phyloP scores from a whole-genome alignment of 2,797 vertebrate species.

The Sebastes nivosus region DNA sequence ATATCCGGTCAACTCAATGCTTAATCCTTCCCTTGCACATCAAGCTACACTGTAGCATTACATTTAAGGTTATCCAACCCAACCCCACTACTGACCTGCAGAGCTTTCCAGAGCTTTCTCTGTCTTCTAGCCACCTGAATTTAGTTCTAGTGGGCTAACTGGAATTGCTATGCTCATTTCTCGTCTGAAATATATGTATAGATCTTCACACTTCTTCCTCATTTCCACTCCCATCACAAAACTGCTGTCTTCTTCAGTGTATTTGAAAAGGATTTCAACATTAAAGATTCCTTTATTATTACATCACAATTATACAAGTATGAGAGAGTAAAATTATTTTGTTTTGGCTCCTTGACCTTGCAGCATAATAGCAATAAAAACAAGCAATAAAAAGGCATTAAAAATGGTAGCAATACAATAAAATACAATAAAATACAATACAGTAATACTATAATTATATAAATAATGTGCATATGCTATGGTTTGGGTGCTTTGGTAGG shows the following conservation, averaged over 20 bases:
- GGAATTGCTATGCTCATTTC: neutral
- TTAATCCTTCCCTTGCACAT: conserved; percentile 65
- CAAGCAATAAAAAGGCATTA: neutral
- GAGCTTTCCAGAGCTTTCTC: neutral
- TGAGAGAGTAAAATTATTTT: too few relatives aligned
- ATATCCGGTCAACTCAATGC: conserved; percentile 29
- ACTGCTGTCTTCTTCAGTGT: neutral
- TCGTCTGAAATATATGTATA: neutral
- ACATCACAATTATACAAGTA: neutral
- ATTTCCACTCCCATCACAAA: neutral
- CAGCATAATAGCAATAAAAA: neutral
- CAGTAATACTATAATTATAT: neutral
- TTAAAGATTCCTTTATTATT: too few relatives aligned
- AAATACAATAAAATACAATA: too few relatives aligned
- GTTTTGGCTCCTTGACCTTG: too few relatives aligned
- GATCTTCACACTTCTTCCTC: neutral
- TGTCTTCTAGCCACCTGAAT: neutral
- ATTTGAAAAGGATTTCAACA: neutral
- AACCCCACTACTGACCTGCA: neutral
- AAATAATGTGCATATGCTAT: neutral
- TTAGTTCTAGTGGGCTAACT: neutral
- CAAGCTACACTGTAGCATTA: conserved; percentile 11
- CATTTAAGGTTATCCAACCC: neutral
- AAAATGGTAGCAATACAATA: neutral
- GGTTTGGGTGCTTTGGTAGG: neutral